Base-by-base conservation (phyloP, 2,113 vertebrate genomes). In the Syngnathus scovelli region DNA sequence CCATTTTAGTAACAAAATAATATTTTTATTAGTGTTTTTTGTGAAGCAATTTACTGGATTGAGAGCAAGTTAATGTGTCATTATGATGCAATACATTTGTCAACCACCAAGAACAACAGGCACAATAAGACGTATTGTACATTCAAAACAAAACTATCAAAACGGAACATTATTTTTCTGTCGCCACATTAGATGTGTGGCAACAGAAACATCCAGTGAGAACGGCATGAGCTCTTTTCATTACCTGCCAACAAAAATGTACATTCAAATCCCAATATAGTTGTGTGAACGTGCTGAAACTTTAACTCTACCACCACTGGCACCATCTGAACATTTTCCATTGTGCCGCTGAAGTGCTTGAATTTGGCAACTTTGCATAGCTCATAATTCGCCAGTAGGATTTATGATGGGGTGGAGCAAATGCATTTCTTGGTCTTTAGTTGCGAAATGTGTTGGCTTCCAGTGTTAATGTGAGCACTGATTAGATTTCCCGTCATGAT, bases 381-480 rank as follows among this genome's bases (percentile, higher is more conserved):
- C 23, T 48, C 7, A 11, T 52, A 56, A 76, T 80, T 72, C 61
- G 76, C 73, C 59, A 62, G 58, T 23, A 5, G 27, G 55, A 74
- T 74, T 33, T 21, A 59, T 74, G 68, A 77, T 58, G 4, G 68
- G 72, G 71, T 66, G 80, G 72, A 78, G 78, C 74, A 76, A 76
- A 78, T 56, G 33, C 41, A 71, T 74, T 76, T 82, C 66, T 82
- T 12, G 37, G 60, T 71, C 63, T 61, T 69, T 61, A 58, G 63
- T 81, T 81, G 66, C 67, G 71, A 76, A 84, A 81, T 79, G 39
- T 55, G 23, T 70, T 77, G 70, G 48, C 66, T 18, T 15, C 5
- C 9, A 11, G 21, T 48, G 43, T 41, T 10, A 49, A 54, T 67
- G 1, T 48, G 65, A 70, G 33, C 12, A 67, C 68, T 33, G 19